Conservation (phyloP, 2,113 vertebrate genomes). For the Etheostoma cragini region DNA sequence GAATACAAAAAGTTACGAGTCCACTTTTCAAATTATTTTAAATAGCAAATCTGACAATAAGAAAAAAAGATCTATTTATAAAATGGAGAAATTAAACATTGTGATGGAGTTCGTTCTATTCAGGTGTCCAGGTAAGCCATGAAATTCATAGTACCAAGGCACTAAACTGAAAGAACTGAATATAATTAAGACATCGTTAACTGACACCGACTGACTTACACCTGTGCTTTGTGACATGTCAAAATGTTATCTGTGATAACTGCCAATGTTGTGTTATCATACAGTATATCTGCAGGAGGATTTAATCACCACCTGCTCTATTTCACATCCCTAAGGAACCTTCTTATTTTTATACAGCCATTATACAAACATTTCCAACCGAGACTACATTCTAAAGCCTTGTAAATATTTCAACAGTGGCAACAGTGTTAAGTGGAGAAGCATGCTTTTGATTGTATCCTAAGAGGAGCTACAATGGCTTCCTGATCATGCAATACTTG, state of each 20-base stretch:
- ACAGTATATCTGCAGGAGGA: background rate
- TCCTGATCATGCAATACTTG: constrained; percentile 15
- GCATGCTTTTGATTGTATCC: constrained; percentile 33
- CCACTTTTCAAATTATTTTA: no score
- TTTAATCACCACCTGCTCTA: background rate
- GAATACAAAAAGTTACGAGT: background rate
- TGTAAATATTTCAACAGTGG: constrained; percentile 62
- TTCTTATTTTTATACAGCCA: background rate
- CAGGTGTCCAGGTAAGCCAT: no score
- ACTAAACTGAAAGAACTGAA: background rate
- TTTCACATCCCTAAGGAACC: background rate
- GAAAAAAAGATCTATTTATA: no score
- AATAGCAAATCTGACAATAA: no score
- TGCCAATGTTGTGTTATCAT: background rate
- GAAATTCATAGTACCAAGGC: no score
- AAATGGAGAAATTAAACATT: no score
- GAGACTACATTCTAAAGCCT: constrained; percentile 24
- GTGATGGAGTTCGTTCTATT: no score
- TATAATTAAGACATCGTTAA: background rate
- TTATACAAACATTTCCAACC: constrained; percentile 5
- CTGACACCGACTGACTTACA: background rate
- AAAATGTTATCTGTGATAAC: background rate
- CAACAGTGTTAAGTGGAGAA: constrained; percentile 7
- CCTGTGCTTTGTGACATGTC: background rate
- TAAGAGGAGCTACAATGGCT: constrained; percentile 28